phyloP scores from a whole-genome alignment of 2,797 vertebrate species.

The Buceros bicornis region DNA sequence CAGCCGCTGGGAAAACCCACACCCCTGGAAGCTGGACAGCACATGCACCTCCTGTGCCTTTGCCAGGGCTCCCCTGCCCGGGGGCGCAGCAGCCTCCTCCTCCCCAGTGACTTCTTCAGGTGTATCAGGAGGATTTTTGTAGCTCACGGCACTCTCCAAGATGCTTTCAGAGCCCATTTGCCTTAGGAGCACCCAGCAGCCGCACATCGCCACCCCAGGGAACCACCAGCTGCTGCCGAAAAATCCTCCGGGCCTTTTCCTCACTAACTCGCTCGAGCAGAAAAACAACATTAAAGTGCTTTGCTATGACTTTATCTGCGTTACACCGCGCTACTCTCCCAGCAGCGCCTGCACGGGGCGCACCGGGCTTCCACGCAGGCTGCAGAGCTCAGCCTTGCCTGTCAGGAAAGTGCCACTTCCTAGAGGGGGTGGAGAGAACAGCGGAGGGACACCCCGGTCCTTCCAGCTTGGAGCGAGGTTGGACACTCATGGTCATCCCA shows the following conservation, averaged over 20 bases:
- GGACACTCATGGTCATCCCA: not conserved
- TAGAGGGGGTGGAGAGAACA: not conserved
- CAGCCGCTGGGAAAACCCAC: too few relatives aligned
- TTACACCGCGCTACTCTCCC: not conserved
- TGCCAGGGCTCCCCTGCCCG: too few relatives aligned
- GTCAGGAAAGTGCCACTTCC: not conserved
- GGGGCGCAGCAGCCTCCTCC: not conserved
- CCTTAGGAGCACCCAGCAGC: not conserved
- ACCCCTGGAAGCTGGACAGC: too few relatives aligned
- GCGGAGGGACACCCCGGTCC: not conserved
- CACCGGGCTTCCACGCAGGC: not conserved
- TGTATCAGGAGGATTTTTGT: not conserved
- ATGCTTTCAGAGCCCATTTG: not conserved
- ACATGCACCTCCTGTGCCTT: too few relatives aligned
- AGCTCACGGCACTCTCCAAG: not conserved
- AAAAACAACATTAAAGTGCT: not conserved
- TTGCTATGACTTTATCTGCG: rapidly evolving
- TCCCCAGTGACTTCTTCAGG: not conserved
- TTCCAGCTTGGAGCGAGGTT: rapidly evolving
- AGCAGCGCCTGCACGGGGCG: not conserved
- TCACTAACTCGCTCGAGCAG: not conserved
- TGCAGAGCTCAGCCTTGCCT: not conserved
- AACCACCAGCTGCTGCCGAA: not conserved
- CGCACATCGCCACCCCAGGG: not conserved
- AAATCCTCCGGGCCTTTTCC: not conserved